Base-by-base conservation (phyloP, 2,888 invertebrate species). In the Eupeodes luniger region DNA sequence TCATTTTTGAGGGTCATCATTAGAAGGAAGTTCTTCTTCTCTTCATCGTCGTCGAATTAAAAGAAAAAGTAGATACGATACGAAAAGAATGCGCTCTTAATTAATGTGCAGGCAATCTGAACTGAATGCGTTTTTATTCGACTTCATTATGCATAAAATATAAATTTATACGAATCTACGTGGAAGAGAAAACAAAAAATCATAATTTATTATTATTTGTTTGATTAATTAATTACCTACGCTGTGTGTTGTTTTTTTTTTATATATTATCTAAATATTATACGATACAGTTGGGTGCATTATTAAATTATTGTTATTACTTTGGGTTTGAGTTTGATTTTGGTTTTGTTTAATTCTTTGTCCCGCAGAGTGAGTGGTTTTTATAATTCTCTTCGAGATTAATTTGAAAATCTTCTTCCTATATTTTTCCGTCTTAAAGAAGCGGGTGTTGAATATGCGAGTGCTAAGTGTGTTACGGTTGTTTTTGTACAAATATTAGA, bases 301-400 rank as follows among this genome's bases (percentile, higher is more conserved):
- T 88, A 88, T 87, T 74, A 84, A 87, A 84, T 87, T 87, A 87
- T 87, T 87, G 67, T 84, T 81, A 87, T 87, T 87, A 80, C 83
- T 75, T 81, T 67, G 47, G 80, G 36, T 66, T 27, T 61, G 27
- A 27, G 78, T 49, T 51, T 61, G 49, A 36, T 70, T 70, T 44
- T 16, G 9, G 12, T 57, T 57, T 78, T 27, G 27, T 27, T 69
- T 36, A 59, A 5, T 49, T 7, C 9, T 59, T 16, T 34, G 16
- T 27, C 47, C 27, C 69, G n/a, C 59, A 36, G 27, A 27, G 47
- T 49, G 72, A 59, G 47, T 69, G 14, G 10, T 51, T 72, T n/a
- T 57, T 57, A 3, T 34, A 34, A n/a, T 66, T 66, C 5, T 40
- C 16, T 64, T 64, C 9, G 7, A 40, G 34, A 2, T 59, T 59